phyloP scores from a whole-genome alignment of 2,797 vertebrate species.

The Leptoclinus maculatus region DNA sequence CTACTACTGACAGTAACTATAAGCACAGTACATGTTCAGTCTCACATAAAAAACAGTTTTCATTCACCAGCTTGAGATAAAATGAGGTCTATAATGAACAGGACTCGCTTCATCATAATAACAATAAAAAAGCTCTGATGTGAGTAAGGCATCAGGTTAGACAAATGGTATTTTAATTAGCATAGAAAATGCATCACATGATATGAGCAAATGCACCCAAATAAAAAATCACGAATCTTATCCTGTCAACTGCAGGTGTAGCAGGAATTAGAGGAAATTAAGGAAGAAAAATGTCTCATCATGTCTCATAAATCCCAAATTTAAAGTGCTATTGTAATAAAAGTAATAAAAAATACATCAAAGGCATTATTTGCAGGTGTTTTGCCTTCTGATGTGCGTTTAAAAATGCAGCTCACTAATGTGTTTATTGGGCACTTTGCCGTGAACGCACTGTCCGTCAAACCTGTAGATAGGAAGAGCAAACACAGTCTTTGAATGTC shows the following conservation, averaged over 20 bases:
- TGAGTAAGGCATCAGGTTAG: constrained; percentile 22
- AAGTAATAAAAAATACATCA: constrained; percentile 32
- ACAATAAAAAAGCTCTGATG: constrained; percentile 34
- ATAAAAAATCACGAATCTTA: constrained; percentile 9
- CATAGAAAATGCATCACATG: constrained; percentile 9
- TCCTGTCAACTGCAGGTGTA: constrained; percentile 1
- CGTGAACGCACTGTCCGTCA: constrained; percentile 33
- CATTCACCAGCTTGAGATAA: constrained; percentile 10
- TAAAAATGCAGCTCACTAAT: constrained; percentile 17
- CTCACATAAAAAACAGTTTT: background rate
- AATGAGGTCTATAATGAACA: constrained; percentile 24
- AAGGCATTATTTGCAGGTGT: constrained; percentile 1
- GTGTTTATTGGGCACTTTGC: constrained; percentile 21
- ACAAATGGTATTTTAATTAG: constrained; percentile 40
- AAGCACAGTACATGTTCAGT: background rate
- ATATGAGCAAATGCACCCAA: constrained; percentile 4
- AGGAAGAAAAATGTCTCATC: background rate
- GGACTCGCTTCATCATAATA: constrained; percentile 24
- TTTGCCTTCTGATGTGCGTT: constrained; percentile 20
- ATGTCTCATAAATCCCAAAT: constrained; percentile 18
- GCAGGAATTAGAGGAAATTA: constrained; percentile 3
- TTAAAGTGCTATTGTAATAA: constrained; percentile 18
- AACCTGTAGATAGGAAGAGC: constrained; percentile 12
- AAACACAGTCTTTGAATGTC: constrained; percentile 33
- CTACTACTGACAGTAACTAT: background rate